These are phyloP conservation scores for Notamacropus eugenii DNA, from an alignment of 2,797 vertebrate genomes.

Conservation along the genomic window DNA sequence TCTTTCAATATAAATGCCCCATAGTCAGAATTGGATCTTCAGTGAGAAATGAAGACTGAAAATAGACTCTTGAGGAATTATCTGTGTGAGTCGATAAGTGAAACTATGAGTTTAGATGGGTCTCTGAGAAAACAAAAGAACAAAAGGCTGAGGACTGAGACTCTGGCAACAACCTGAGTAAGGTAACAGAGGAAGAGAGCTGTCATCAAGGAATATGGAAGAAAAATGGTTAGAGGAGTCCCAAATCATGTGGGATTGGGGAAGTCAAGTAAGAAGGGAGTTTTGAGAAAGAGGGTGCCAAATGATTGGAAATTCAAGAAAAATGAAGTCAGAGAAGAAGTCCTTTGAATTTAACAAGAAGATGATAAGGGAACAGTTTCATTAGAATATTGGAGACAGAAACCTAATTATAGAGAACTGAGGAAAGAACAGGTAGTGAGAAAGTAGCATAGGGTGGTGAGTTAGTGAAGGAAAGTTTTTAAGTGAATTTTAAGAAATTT, in stretches of 20 bases:
- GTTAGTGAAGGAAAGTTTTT: not conserved
- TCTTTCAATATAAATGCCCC: not conserved
- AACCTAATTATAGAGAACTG: not conserved
- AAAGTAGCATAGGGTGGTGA: not conserved
- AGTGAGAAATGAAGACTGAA: constrained; percentile 29
- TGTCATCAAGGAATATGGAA: fast-evolving
- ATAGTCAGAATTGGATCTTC: not conserved
- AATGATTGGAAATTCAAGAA: not conserved
- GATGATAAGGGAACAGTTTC: not conserved
- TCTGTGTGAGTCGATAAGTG: constrained; percentile 35
- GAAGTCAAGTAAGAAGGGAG: not conserved
- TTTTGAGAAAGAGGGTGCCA: not conserved
- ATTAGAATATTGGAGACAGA: not conserved
- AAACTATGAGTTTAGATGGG: constrained; percentile 47
- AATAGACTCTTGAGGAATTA: constrained; percentile 4
- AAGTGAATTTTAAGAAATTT: not conserved
- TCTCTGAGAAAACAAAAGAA: constrained; percentile 41
- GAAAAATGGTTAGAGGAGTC: not conserved
- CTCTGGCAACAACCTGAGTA: not conserved
- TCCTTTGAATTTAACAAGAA: not conserved
- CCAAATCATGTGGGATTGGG: not conserved
- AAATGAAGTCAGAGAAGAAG: not conserved
- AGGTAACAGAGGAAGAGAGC: not conserved
- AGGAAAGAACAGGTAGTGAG: not conserved
- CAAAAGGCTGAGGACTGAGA: not conserved